Evolutionary conservation across 2,113 vertebrate species (phyloP), one percentile per base, ranked within the genome.

Genomic region (Pangasianodon hypophthalmus): DNA sequence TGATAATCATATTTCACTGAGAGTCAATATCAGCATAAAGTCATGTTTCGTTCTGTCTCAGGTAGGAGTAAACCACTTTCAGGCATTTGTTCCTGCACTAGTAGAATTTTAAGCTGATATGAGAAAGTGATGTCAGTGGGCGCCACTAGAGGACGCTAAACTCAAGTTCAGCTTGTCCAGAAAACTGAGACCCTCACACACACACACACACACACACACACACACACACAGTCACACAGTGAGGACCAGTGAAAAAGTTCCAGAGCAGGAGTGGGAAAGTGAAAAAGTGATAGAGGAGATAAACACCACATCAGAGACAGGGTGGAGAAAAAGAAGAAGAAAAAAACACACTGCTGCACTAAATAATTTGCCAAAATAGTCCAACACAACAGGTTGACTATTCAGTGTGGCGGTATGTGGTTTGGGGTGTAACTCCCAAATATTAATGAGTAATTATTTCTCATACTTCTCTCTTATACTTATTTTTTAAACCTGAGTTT

Each of bases 261-360:
- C 62, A 50, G 80, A 77, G 62, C 29, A 9, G 90, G 90, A 82
- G 75, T 44, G 88, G 44, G 81, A 88, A 62, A 26, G 90, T 71
- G 52, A 88, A n/a, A 82, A 82, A 54, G 14, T 54, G 50, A 81
- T 32, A 32, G 29, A 52, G 50, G 14, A 37, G 50, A 54, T 32
- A 52, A 54, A 79, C 9, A 77, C n/a, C 14, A n/a, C 29, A 16
- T 69, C 16, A 69, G n/a, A 69, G 26, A 71, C 13, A 18, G 32
- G n/a, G 14, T 71, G 60, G 83, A 82, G 83, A 71, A 41, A 82
- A 88, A 56, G 62, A 54, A 80, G 37, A 64, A 46, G 56, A 58
- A 75, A n/a, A 81, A 54, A 71, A 64, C 32, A 41, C 10, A 75
- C 21, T 75, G 11, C 5, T 75, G 60, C 6, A 6, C 0, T 46